Percentiles rank a stretch among this genome's conserved stretches.
These are phyloP conservation scores for Drosophila aldrichi DNA, from an alignment of 2,888 invertebrate species.

Conservation along the genomic window DNA sequence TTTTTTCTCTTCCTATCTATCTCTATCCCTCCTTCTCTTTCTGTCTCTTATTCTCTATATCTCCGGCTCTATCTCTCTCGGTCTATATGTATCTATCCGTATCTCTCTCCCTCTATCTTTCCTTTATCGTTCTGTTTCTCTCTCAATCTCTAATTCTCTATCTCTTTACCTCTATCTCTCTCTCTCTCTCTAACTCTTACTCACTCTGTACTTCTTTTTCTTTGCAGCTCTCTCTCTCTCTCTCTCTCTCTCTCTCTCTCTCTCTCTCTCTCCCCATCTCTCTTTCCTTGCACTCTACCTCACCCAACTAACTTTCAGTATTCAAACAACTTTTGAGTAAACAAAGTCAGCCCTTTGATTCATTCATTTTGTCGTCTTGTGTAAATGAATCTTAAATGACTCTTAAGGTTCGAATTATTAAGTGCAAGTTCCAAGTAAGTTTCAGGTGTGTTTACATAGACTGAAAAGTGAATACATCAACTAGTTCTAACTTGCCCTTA, in stretches of 20 bases:
- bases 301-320: neutral
- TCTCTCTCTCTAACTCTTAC: neutral
- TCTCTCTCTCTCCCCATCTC: no score
- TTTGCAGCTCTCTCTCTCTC: no score
- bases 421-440: neutral
- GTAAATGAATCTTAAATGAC: neutral
- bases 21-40: neutral
- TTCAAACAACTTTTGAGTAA: neutral
- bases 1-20: neutral
- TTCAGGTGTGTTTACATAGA: neutral
- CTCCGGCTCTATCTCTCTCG: neutral
- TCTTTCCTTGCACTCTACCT: neutral
- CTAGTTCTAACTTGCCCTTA: neutral
- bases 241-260: neutral
- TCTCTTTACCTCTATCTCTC: neutral
- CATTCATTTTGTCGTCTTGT: neutral
- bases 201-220: no score
- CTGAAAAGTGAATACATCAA: neutral
- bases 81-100: neutral
- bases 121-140: neutral
- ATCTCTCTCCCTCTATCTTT: neutral
- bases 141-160: neutral
- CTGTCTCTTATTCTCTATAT: neutral
- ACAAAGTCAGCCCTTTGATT: neutral
- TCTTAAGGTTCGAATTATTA: neutral